Evolutionary conservation across 2,888 invertebrate genomes (phyloP).

Genomic region (Caenorhabditis virilis): DNA sequence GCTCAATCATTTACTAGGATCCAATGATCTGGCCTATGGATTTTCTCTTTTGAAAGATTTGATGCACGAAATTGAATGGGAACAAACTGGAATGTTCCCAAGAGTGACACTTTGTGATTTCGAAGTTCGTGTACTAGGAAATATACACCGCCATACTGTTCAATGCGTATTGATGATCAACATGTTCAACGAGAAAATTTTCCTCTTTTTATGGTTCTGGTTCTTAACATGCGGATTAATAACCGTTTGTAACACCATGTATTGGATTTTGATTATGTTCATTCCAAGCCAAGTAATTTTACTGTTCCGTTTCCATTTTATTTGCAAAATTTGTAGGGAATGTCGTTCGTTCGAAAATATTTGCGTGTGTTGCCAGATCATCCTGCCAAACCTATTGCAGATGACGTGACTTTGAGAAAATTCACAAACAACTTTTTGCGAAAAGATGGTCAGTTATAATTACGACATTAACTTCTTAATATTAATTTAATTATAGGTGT

Average conservation of each 20-base stretch:
- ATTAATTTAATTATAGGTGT: slow-evolving; percentile 51
- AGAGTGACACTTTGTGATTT: slow-evolving; percentile 69
- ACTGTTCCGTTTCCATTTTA: too few relatives aligned
- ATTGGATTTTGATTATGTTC: slow-evolving; percentile 69
- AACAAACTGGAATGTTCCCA: slow-evolving; percentile 69
- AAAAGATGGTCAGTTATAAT: slow-evolving; percentile 47
- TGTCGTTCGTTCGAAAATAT: slow-evolving; percentile 68
- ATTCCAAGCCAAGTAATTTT: slow-evolving; percentile 67
- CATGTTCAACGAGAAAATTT: slow-evolving; percentile 68
- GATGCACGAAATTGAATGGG: slow-evolving; percentile 68
- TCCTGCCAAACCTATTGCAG: slow-evolving; percentile 66
- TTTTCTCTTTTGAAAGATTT: slow-evolving; percentile 67
- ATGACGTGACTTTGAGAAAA: slow-evolving; percentile 67
- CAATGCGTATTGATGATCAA: slow-evolving; percentile 69
- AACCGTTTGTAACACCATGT: slow-evolving; percentile 66
- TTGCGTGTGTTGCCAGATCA: slow-evolving; percentile 68
- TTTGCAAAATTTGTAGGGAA: too few relatives aligned
- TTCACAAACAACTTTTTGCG: slow-evolving; percentile 68
- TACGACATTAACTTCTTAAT: not conserved
- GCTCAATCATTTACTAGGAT: slow-evolving; percentile 66
- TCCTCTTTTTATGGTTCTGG: slow-evolving; percentile 66
- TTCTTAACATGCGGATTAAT: slow-evolving; percentile 67
- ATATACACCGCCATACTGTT: slow-evolving; percentile 68
- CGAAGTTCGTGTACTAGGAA: slow-evolving; percentile 67
- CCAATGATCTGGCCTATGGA: slow-evolving; percentile 67